Conservation (phyloP, 2,113 vertebrate genomes). For the Poecilia latipinna region DNA sequence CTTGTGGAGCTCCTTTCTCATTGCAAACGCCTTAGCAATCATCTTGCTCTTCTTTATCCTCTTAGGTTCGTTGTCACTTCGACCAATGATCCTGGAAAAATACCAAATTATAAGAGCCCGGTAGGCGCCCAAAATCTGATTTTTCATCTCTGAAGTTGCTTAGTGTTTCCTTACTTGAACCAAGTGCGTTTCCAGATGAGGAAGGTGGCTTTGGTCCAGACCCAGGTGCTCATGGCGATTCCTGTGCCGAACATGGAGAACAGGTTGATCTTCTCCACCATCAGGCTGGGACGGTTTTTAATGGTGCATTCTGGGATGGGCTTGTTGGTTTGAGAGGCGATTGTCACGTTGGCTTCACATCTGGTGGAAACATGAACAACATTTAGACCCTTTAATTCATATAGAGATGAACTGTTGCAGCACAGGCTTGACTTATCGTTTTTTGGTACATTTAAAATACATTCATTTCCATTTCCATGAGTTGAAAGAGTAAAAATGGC, state of each 20-base stretch:
- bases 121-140: background rate
- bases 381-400: background rate
- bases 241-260: conserved; percentile 99
- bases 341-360: conserved; percentile 97
- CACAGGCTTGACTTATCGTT: background rate
- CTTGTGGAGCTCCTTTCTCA: conserved; percentile 92
- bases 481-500: too few species aligned
- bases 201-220: conserved; percentile 98
- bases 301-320: conserved; percentile 94
- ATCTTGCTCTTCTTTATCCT: conserved; percentile 99
- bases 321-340: conserved; percentile 94
- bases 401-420: background rate
- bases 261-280: conserved; percentile 98
- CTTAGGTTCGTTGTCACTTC: conserved; percentile 94
- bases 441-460: too few species aligned
- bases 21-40: conserved; percentile 98
- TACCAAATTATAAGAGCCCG: background rate
- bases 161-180: conserved; percentile 86
- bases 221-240: conserved; percentile 98
- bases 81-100: conserved; percentile 86
- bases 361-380: conserved; percentile 66
- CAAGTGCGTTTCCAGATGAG: conserved; percentile 98
- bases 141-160: background rate
- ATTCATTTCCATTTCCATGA: too few species aligned
- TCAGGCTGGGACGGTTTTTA: conserved; percentile 94